phyloP scores from a whole-genome alignment of 2,888 invertebrate species.

The Lasioglossum villosulum region DNA sequence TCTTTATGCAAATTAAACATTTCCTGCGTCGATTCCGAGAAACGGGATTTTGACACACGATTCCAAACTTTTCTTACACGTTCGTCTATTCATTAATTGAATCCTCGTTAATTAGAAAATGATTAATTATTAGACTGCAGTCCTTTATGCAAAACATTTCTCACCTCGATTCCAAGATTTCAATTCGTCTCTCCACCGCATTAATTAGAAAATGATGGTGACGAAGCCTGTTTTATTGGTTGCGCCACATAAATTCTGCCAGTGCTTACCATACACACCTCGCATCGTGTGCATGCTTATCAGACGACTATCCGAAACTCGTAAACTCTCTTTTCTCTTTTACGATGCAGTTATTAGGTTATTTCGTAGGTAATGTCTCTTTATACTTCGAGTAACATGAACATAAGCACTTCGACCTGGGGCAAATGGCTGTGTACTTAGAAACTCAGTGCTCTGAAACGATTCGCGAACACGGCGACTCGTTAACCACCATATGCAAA shows the following conservation, averaged over 20 bases:
- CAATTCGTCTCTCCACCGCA: background rate
- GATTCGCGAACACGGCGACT: background rate
- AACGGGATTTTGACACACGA: background rate
- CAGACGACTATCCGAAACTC: background rate
- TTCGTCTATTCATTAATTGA: background rate
- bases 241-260: background rate
- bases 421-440: background rate
- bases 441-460: background rate
- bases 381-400: background rate
- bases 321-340: constrained; percentile 14
- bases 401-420: background rate
- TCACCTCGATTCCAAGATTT: background rate
- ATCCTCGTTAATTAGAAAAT: background rate
- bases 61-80: no score
- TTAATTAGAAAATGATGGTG: background rate
- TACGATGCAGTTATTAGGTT: constrained; percentile 14
- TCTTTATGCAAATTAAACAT: background rate
- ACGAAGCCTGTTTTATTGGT: background rate
- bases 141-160: background rate
- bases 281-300: background rate
- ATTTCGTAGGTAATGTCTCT: constrained; percentile 11
- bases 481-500: background rate
- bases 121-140: background rate
- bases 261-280: background rate
- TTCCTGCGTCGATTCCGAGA: background rate